Evolutionary conservation across 2,888 invertebrate genomes (phyloP), one percentile per base, ranked within the genome.

Genomic region (Leucania comma): DNA sequence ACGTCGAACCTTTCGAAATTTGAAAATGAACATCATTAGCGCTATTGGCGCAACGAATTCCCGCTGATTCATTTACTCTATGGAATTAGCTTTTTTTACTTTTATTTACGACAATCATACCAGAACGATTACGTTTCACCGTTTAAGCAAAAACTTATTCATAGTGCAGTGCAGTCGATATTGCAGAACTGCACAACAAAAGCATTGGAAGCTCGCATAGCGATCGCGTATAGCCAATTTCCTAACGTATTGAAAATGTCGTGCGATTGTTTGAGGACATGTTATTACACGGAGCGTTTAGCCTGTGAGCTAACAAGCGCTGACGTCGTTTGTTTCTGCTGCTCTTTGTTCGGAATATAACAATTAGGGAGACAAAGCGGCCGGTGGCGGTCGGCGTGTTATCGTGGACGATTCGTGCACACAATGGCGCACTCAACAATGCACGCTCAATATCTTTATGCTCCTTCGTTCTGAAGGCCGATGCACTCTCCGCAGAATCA

Each of bases 21-120:
- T 88, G 91, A 93, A 94, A 95, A 93, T 92, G 92, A 93, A 93
- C 91, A 94, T 96, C 95, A 96, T 96, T 95, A 96, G 92, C 93
- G 93, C 90, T 90, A 90, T 92, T 90, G 92, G 87, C 88, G 87
- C 87, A 74, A 79, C 88, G 81, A 88, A 83, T 88, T 83, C 89
- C 88, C 89, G 88, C 86, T 90, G 88, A 91, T 92, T 93, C 92
- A 93, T 94, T 91, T 92, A 89, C 89, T 86, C 91, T 86, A 87
- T 90, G 87, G 88, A 91, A 91, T 91, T 86, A 85, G 76, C 81
- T 85, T 89, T 92, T 91, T 89, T 88, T 29, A 81, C 87, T 75
- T 92, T 91, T 89, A 93, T 90, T 87, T 87, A 85, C 88, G 88
- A 91, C 92, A 92, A 91, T 93, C 92, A 90, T 75, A 51, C 50